Evolutionary conservation across 1,140 invertebrate species (phyloP).

Genomic region (Lutraria rhynchaena): DNA sequence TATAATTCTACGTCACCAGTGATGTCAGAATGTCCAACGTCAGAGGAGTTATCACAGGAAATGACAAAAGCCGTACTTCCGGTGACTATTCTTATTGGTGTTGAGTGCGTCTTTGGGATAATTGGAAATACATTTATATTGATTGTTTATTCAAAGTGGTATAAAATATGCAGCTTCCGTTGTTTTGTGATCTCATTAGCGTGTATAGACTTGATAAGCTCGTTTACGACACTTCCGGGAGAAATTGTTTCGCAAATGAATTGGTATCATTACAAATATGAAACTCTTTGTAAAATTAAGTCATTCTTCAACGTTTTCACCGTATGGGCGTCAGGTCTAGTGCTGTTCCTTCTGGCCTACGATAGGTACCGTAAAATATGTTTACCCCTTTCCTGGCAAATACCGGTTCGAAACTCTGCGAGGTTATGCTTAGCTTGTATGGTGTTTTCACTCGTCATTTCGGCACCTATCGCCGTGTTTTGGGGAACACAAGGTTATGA

Average conservation of each 20-base stretch:
- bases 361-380: constrained; percentile 68
- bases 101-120: constrained; percentile 59
- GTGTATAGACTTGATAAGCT: constrained; percentile 64
- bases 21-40: background rate
- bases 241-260: constrained; percentile 65
- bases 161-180: constrained; percentile 59
- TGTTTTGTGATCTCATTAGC: constrained; percentile 65
- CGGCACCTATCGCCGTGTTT: constrained; percentile 9
- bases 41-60: constrained; percentile 37
- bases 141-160: constrained; percentile 60
- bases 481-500: constrained; percentile 32
- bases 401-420: constrained; percentile 24
- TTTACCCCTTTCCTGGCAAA: constrained; percentile 58
- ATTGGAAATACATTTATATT: constrained; percentile 63
- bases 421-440: constrained; percentile 6
- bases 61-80: constrained; percentile 40
- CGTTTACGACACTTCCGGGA: constrained; percentile 64
- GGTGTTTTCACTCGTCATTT: constrained; percentile 1
- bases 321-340: constrained; percentile 61
- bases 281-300: constrained; percentile 62
- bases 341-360: constrained; percentile 61
- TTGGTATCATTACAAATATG: constrained; percentile 64
- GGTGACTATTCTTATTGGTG: constrained; percentile 51
- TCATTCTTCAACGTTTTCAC: constrained; percentile 64
- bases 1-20: no score